Evolutionary conservation across 2,888 invertebrate genomes (phyloP).

Genomic region (Stegophylla sp.): DNA sequence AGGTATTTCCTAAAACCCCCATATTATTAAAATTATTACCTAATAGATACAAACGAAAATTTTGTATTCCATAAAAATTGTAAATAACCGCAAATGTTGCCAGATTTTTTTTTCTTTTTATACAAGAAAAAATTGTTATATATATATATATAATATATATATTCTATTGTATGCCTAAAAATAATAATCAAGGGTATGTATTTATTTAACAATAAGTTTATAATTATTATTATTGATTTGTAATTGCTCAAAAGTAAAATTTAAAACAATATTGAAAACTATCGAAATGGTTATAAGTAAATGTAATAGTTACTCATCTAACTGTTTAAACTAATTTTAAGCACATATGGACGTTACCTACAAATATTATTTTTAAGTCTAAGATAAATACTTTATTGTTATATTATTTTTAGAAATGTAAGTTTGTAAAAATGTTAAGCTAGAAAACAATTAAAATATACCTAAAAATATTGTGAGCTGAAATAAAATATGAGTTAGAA

Average conservation of each 20-base stretch:
- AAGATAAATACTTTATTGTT: slow-evolving; percentile 40
- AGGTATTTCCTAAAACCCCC: not conserved
- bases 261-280: not conserved
- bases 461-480: not conserved
- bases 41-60: not conserved
- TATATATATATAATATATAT: not conserved
- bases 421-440: not conserved
- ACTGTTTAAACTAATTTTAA: slow-evolving; percentile 26
- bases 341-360: slow-evolving; percentile 42
- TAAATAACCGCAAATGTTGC: slow-evolving; percentile 9
- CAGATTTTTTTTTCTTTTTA: not conserved
- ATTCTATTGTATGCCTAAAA: not conserved
- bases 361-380: slow-evolving; percentile 6
- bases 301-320: not conserved
- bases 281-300: not conserved
- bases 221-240: not conserved
- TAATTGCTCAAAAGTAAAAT: slow-evolving; percentile 35
- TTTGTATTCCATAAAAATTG: not conserved
- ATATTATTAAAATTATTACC: not conserved
- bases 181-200: not conserved
- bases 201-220: not conserved
- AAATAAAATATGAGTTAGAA: too few species aligned
- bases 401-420: not conserved
- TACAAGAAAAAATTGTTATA: not conserved
- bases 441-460: not conserved